Percentiles rank a stretch among this genome's conserved stretches.
Evolutionary conservation across 64 coral and sea anemone genomes (phyloP).

Genomic region (Dendronephthya gigantea): DNA sequence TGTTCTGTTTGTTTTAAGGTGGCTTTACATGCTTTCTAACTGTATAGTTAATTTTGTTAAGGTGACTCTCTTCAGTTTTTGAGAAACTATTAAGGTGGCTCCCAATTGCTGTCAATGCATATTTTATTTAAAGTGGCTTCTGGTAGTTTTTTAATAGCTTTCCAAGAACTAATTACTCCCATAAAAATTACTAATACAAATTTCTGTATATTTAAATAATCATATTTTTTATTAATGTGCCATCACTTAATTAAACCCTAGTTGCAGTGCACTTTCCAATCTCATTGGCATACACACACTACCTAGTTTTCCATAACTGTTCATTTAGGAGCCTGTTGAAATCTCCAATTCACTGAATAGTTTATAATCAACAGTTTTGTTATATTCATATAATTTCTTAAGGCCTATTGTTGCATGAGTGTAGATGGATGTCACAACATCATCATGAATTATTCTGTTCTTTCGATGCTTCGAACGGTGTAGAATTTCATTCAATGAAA

Average conservation of each 20-base stretch:
- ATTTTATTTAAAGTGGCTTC: too few species aligned
- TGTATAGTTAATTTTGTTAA: too few species aligned
- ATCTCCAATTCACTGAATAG: slow-evolving; percentile 67
- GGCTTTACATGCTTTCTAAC: too few species aligned
- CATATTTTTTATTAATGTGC: neutral
- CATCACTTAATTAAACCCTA: neutral
- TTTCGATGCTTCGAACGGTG: slow-evolving; percentile 62
- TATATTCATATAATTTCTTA: slow-evolving; percentile 58
- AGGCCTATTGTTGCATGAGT: slow-evolving; percentile 51
- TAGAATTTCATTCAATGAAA: slow-evolving; percentile 47
- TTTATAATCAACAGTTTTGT: slow-evolving; percentile 38
- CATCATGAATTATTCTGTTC: slow-evolving; percentile 64
- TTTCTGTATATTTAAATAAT: neutral
- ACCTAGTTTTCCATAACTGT: neutral
- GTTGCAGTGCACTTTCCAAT: neutral
- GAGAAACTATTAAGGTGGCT: too few species aligned
- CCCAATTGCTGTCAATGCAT: too few species aligned
- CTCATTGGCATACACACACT: neutral
- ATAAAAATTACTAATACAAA: too few species aligned
- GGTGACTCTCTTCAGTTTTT: too few species aligned
- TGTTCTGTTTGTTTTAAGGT: neutral
- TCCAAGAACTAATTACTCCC: too few species aligned
- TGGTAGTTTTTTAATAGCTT: too few species aligned
- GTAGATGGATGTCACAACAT: slow-evolving; percentile 80
- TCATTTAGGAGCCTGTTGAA: neutral